Percentiles rank a stretch among this genome's conserved stretches.
Conservation (phyloP, 2,888 invertebrate genomes). For the Entomobrya multifasciata region DNA sequence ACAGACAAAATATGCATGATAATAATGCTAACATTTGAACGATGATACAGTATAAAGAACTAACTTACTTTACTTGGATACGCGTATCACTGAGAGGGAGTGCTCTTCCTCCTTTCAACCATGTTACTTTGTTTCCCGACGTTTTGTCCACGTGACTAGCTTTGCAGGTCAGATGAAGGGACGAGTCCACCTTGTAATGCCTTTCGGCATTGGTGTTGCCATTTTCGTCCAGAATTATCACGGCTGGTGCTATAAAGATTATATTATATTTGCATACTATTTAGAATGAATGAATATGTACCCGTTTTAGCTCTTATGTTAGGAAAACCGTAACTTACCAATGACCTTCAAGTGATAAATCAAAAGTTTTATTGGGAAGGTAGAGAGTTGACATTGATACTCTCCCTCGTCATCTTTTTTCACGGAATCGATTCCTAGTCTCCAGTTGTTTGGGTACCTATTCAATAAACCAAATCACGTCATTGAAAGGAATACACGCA, state of each 20-base stretch:
- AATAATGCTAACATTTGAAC: background rate
- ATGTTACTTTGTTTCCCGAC: slow-evolving; percentile 72
- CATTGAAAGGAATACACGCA: too few relatives aligned
- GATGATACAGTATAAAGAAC: background rate
- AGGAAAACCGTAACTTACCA: too few relatives aligned
- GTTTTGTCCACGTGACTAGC: slow-evolving; percentile 77
- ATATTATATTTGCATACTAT: background rate
- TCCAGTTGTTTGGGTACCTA: slow-evolving; percentile 86
- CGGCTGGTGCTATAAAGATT: slow-evolving; percentile 83
- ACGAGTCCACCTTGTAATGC: slow-evolving; percentile 83
- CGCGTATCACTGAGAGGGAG: slow-evolving; percentile 77
- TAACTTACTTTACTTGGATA: slow-evolving; percentile 78
- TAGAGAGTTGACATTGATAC: slow-evolving; percentile 86
- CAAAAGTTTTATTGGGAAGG: slow-evolving; percentile 84
- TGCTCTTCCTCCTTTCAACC: slow-evolving; percentile 76
- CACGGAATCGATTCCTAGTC: slow-evolving; percentile 85
- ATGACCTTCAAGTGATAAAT: slow-evolving; percentile 84
- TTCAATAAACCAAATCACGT: too few relatives aligned
- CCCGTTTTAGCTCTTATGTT: background rate
- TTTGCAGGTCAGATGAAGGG: slow-evolving; percentile 78
- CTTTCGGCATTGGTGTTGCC: slow-evolving; percentile 84
- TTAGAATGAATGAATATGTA: too few relatives aligned
- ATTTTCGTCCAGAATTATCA: slow-evolving; percentile 85
- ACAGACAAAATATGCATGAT: background rate
- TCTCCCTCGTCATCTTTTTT: slow-evolving; percentile 85